A percentile compares a stretch with the other conserved stretches of the same genome.
phyloP scores from a whole-genome alignment of 2,113 vertebrate species.

The Antechinus flavipes region DNA sequence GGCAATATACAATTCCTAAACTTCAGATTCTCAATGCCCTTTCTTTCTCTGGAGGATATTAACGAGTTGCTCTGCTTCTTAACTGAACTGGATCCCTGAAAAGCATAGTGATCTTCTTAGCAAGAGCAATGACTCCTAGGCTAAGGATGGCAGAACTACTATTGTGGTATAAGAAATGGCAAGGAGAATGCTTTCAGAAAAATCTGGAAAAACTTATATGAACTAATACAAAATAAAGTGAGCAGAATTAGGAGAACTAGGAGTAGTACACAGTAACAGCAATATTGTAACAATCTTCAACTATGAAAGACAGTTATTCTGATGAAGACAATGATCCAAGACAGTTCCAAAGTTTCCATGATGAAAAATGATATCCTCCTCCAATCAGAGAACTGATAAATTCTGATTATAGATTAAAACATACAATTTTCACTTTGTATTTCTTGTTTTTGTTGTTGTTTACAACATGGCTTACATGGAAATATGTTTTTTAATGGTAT shows the following conservation, averaged over 20 bases:
- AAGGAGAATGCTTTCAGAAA: not conserved
- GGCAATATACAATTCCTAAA: not conserved
- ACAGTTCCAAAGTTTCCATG: not conserved
- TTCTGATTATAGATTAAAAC: not conserved
- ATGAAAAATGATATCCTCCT: not conserved
- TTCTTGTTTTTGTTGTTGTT: not conserved
- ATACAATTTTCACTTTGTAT: not conserved
- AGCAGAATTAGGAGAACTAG: not conserved
- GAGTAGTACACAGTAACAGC: not conserved
- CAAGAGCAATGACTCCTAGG: not conserved
- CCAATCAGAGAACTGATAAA: not conserved
- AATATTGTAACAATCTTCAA: not conserved
- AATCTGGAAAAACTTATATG: not conserved
- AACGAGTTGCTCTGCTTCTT: not conserved
- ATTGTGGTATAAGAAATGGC: not conserved
- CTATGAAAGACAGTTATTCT: not conserved
- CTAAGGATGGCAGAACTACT: not conserved
- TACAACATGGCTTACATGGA: not conserved
- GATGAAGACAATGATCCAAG: not conserved
- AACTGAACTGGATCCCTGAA: not conserved
- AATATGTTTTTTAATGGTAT: not conserved
- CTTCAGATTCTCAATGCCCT: not conserved
- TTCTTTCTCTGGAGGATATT: not conserved
- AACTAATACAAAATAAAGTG: not conserved
- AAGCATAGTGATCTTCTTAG: not conserved